These are phyloP conservation scores for Danio albolineatus DNA, from an alignment of 2,797 vertebrate species.

Conservation along the genomic window DNA sequence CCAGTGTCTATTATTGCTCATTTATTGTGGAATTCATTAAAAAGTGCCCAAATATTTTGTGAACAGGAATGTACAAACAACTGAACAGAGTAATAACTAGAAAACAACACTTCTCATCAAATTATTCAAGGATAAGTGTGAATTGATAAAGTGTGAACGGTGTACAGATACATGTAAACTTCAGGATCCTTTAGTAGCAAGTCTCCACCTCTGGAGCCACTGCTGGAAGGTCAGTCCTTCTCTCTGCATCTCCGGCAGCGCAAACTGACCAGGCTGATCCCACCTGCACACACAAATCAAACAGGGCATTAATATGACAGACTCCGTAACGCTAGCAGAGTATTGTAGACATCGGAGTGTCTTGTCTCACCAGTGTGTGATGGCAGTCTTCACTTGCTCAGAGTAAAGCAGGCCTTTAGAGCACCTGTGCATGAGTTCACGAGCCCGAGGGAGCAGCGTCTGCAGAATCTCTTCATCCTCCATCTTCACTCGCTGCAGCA, in stretches of 20 bases:
- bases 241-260: constrained; percentile 71
- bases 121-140: too few relatives aligned
- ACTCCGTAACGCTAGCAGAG: too few relatives aligned
- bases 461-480: constrained; percentile 76
- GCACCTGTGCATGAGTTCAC: constrained; percentile 70
- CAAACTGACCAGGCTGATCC: constrained; percentile 82
- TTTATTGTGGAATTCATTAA: constrained; percentile 9
- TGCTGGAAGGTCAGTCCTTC: constrained; percentile 79
- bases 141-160: too few relatives aligned
- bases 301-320: background rate
- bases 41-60: background rate
- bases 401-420: constrained; percentile 71
- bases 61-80: background rate
- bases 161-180: too few relatives aligned
- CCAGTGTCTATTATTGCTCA: background rate
- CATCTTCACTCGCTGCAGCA: constrained; percentile 71
- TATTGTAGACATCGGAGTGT: too few relatives aligned
- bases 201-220: constrained; percentile 83
- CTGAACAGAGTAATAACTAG: background rate
- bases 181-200: constrained; percentile 72
- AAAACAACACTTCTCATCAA: too few relatives aligned
- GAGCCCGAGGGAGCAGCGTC: constrained; percentile 74
- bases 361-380: constrained; percentile 79
- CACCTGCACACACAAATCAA: constrained; percentile 74
- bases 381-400: constrained; percentile 73